Evolutionary conservation across 2,113 vertebrate genomes (phyloP), one percentile per base, ranked within the genome.

Genomic region (Pelecanus crispus): DNA sequence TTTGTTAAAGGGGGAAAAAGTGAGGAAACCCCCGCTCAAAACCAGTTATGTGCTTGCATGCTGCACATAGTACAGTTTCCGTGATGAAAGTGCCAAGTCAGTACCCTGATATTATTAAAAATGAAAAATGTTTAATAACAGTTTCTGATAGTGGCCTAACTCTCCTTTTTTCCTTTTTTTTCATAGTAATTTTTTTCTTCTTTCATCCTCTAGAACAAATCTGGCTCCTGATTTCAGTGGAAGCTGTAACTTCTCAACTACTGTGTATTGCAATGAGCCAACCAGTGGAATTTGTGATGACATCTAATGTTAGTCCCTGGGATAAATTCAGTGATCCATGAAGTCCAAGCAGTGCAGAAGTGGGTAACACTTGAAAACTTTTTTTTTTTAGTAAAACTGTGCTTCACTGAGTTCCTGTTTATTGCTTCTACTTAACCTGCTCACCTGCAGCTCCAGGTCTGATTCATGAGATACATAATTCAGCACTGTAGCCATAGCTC

Each of bases 341-440:
- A 89, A 91, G 86, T 72, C 53, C 36, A 79, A 89, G 83, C 44
- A 84, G 66, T 63, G 70, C 40, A 77, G 70, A 86, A 78, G 63
- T 73, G 63, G 26, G 52, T 84, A 81, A 56, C 20, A 20, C 36
- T 66, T 86, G 3, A 28, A 67, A 87, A 67, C 14, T 38, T 28
- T 90, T 73, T 14, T 38, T 28, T 90, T 73, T 50, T 22, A 40
- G 25, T 72, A 83, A 55, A 86, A 55, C 15, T 22, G 11, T 81
- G 49, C 83, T 85, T 92, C 55, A 5, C 21, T 34, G 14, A 68
- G 42, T 86, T 91, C 17, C 36, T 90, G 20, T 80, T 77, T 86
- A 29, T 12, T 86, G 13, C 49, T 84, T 31, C 59, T 79, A 14
- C 26, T 85, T 88, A 36, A 55, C 49, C 32, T 56, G 70, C 63